phyloP scores from a whole-genome alignment of 2,888 invertebrate species.

The Elmis aenea region DNA sequence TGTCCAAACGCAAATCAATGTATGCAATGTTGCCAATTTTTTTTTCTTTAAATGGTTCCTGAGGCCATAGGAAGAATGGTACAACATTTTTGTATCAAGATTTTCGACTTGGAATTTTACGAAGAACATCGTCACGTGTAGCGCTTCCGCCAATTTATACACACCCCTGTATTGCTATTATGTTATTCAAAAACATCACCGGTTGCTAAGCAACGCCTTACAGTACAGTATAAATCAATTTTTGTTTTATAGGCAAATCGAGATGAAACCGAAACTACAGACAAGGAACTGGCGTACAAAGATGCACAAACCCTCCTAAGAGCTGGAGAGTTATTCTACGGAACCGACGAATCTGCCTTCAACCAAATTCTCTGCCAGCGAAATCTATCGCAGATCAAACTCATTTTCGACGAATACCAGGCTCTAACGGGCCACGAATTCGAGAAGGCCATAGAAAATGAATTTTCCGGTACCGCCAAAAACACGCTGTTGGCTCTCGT shows the following conservation, averaged over 20 bases:
- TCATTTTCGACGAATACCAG: constrained; percentile 62
- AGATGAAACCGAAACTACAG: constrained; percentile 71
- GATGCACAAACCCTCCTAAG: constrained; percentile 78
- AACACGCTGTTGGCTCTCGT: constrained; percentile 75
- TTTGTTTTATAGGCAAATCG: constrained; percentile 58
- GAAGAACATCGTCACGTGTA: too few species aligned
- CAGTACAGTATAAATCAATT: constrained; percentile 1
- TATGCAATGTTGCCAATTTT: too few species aligned
- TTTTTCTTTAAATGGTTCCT: too few species aligned
- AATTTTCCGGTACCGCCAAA: constrained; percentile 73
- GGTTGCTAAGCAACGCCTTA: too few species aligned
- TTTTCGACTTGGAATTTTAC: too few species aligned
- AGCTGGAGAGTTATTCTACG: constrained; percentile 63
- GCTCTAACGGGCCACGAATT: constrained; percentile 72
- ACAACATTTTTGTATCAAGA: too few species aligned
- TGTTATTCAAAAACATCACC: too few species aligned
- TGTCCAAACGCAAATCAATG: too few species aligned
- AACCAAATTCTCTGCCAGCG: constrained; percentile 78
- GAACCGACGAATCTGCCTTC: constrained; percentile 84
- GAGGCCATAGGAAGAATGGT: too few species aligned
- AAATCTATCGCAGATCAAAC: constrained; percentile 59
- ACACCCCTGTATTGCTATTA: too few species aligned
- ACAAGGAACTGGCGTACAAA: constrained; percentile 66
- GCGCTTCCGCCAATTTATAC: too few species aligned
- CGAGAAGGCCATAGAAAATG: constrained; percentile 72